phyloP scores from a whole-genome alignment of 1,140 invertebrate species.

The Drosophila kanapiae region DNA sequence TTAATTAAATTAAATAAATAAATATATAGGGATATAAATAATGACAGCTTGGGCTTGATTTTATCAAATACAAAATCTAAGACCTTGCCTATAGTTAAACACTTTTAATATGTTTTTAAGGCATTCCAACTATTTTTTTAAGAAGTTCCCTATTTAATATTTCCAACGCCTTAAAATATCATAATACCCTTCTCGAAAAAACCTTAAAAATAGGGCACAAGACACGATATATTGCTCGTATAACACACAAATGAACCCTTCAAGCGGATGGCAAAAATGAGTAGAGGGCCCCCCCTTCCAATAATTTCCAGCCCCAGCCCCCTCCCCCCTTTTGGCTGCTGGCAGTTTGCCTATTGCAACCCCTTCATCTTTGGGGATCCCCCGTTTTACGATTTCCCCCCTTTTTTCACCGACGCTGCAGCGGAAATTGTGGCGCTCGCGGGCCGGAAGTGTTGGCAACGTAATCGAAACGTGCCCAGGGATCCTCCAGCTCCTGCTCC shows the following conservation, averaged over 20 bases:
- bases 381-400: slow-evolving; percentile 5
- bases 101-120: too few species aligned
- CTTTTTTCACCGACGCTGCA: slow-evolving; percentile 28
- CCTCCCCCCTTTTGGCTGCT: slow-evolving; percentile 30
- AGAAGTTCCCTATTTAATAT: too few species aligned
- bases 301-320: neutral
- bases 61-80: neutral
- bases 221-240: slow-evolving; percentile 34
- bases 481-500: slow-evolving; percentile 6
- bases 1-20: neutral
- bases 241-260: slow-evolving; percentile 74
- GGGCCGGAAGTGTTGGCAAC: slow-evolving; percentile 79
- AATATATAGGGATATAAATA: neutral
- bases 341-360: slow-evolving; percentile 69
- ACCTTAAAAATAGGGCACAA: slow-evolving; percentile 3
- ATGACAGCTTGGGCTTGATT: neutral
- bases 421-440: slow-evolving; percentile 79
- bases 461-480: slow-evolving; percentile 74
- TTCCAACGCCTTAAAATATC: neutral
- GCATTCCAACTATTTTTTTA: too few species aligned
- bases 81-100: neutral
- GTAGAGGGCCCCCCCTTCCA: slow-evolving; percentile 5
- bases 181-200: neutral
- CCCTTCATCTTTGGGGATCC: slow-evolving; percentile 28
- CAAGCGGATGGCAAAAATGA: slow-evolving; percentile 62